Percentiles rank a stretch among this genome's conserved stretches.
Evolutionary conservation across 2,113 vertebrate species (phyloP).

Genomic region (Donacobius atricapilla): DNA sequence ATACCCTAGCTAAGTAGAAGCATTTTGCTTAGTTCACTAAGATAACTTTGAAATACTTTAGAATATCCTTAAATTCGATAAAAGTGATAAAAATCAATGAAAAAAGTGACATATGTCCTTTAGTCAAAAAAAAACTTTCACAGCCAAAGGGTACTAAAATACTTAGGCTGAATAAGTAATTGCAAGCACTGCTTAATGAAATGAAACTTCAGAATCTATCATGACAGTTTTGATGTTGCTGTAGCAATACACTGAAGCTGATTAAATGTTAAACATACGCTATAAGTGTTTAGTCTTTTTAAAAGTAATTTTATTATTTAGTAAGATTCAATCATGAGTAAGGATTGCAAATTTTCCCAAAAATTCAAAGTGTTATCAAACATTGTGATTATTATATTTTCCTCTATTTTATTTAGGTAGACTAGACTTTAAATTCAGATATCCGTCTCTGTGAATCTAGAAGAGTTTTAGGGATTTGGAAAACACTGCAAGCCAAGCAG

Average conservation of each 20-base stretch:
- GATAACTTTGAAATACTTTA: not conserved
- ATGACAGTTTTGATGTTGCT: not conserved
- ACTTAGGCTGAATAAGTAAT: not conserved
- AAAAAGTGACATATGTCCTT: not conserved
- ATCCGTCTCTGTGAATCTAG: not conserved
- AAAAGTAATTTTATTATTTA: not conserved
- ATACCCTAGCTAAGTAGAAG: not conserved
- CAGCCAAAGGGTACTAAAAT: not conserved
- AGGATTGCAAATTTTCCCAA: not conserved
- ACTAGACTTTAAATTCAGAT: not conserved
- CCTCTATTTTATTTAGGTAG: not conserved
- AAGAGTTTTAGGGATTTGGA: not conserved
- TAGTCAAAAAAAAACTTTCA: not conserved
- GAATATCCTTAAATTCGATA: not conserved
- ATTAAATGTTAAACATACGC: not conserved
- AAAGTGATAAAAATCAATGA: not conserved
- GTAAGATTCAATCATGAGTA: not conserved
- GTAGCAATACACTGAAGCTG: not conserved
- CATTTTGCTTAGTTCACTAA: not conserved
- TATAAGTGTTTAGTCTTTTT: not conserved
- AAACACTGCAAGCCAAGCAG: not conserved
- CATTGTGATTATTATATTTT: not conserved
- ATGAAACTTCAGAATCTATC: not conserved
- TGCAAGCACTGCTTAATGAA: not conserved
- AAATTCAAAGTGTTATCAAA: not conserved